phyloP scores from a whole-genome alignment of 1,140 invertebrate genomes.

The Atta colombica region DNA sequence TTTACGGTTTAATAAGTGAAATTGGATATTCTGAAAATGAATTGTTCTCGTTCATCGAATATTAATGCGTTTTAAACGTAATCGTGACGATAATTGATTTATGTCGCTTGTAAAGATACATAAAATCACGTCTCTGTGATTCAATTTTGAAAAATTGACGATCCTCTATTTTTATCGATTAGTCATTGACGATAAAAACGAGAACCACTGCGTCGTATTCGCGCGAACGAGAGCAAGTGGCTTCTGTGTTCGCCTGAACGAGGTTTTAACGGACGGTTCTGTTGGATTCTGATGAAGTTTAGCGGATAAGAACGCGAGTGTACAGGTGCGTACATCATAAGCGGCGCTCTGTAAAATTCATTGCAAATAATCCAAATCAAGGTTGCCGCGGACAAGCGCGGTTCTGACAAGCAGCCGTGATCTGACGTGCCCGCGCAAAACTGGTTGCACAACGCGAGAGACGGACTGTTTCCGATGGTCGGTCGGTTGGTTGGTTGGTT shows the following conservation, averaged over 20 bases:
- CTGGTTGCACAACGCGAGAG: conserved; percentile 65
- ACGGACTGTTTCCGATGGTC: conserved; percentile 56
- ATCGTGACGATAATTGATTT: background rate
- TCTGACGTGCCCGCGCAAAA: conserved; percentile 67
- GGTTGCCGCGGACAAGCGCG: conserved; percentile 53
- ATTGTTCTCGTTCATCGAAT: conserved; percentile 4
- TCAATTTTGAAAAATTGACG: background rate
- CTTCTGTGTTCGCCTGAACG: conserved; percentile 43
- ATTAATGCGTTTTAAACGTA: background rate
- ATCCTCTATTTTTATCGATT: background rate
- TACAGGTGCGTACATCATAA: background rate
- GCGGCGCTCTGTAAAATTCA: conserved; percentile 29
- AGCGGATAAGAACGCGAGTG: conserved; percentile 30
- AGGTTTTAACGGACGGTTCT: conserved; percentile 70
- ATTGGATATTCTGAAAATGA: background rate
- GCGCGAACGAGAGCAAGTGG: conserved; percentile 66
- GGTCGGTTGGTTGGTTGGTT: conserved; percentile 2
- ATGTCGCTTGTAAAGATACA: background rate
- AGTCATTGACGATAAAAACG: background rate
- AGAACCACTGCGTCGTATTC: conserved; percentile 63
- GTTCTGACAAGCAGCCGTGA: conserved; percentile 67
- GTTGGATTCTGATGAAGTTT: conserved; percentile 59
- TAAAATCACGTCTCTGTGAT: background rate
- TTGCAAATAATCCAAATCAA: conserved; percentile 74
- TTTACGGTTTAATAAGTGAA: conserved; percentile 33